phyloP scores from a whole-genome alignment of 2,797 vertebrate species.

The Otus scops region DNA sequence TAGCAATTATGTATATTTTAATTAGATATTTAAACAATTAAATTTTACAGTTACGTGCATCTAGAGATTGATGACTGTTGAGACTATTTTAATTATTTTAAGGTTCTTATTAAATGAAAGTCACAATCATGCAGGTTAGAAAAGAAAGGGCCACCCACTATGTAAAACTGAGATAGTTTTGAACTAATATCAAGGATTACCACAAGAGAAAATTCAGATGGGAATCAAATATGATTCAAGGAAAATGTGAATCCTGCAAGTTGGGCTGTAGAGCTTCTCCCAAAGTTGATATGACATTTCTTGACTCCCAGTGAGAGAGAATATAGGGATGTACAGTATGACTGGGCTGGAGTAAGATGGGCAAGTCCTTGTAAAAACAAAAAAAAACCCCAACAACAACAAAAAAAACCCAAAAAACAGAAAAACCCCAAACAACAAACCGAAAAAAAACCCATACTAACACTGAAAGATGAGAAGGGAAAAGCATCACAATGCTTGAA shows the following conservation, averaged over 20 bases:
- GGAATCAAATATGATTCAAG: background rate
- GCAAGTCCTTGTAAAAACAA: background rate
- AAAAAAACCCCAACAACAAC: background rate
- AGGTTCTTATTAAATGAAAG: background rate
- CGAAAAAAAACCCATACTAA: background rate
- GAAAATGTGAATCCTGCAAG: background rate
- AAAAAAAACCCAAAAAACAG: background rate
- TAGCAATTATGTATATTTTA: conserved; percentile 12
- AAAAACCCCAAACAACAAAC: background rate
- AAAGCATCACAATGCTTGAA: conserved; percentile 11
- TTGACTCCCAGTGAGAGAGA: background rate
- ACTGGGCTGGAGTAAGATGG: background rate
- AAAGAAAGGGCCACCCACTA: background rate
- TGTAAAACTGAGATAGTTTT: background rate
- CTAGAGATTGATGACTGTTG: background rate
- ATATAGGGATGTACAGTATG: background rate
- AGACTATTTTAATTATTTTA: conserved; percentile 25
- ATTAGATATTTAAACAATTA: conserved; percentile 23
- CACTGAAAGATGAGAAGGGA: conserved; percentile 23
- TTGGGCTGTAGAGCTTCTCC: background rate
- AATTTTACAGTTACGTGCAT: background rate
- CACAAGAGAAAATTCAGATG: background rate
- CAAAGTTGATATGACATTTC: background rate
- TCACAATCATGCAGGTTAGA: background rate
- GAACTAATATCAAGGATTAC: background rate